Evolutionary conservation across 2,888 invertebrate species (phyloP), one percentile per base, ranked within the genome.

Genomic region (Patella caerulea): DNA sequence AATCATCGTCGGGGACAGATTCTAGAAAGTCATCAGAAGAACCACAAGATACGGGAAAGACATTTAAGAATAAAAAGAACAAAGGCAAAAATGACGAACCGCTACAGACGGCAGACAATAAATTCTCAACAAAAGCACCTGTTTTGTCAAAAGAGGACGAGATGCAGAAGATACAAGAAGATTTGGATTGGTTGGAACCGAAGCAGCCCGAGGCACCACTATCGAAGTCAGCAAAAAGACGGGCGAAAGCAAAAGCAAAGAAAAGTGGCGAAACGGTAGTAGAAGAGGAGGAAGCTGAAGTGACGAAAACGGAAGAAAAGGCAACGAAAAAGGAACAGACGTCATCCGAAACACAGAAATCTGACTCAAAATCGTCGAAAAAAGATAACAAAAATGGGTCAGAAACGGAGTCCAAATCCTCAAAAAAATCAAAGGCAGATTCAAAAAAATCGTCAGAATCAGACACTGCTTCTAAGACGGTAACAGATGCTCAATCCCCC

Each of bases 11-110:
- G 12, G 24, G 19, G 65, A 24, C 12, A 19, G 24, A 24, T 65
- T 65, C 65, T 5, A n/a, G 65, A 24, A 65, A 65, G 24, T 65
- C 65, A 12, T 65, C 65, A 14, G 65, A 65, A 14, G 65, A 65
- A 19, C 65, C 65, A 7, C 24, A 71, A 59, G 73, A 72, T 34
- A 65, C 72, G 7, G 14, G 34, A 72, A 59, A 17, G 69, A 29
- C n/a, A 17, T 29, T n/a, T 3, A 56, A 75, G 19, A 15, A 24
- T 75, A 79, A 70, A 73, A 73, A 59, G 19, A 54, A 65, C 17
- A 80, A 24, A 65, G 65, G 24, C 24, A 65, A 19, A 14, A 24
- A 24, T 24, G 24, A 24, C 24, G 65, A 65, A 24, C 19, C 19
- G 24, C 1, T 24, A 7, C 3, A 24, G 11, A 19, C 19, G 9